Base-by-base conservation (phyloP, 2,113 vertebrate species). In the Upupa epops region DNA sequence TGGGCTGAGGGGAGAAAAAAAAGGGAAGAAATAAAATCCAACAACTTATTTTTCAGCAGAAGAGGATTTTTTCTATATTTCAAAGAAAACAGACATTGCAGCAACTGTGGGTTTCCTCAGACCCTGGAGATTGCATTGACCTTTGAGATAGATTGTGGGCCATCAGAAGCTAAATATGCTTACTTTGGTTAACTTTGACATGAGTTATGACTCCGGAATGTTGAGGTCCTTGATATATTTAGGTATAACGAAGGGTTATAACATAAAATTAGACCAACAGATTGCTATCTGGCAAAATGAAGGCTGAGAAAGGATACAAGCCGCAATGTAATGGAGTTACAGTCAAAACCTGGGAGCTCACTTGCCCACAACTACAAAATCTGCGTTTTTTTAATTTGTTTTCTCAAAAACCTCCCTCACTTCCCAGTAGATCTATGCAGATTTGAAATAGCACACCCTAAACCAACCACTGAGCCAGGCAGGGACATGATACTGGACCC, bases 201-300 rank as follows among this genome's bases (percentile, higher is more conserved):
- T 93, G 86, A 95, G 24, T 91, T 95, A 91, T 37, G 70, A 28
- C 70, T 65, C 72, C 88, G 93, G 80, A 94, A 94, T 93, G 83
- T 52, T 89, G 91, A 92, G 86, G 68, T 48, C 66, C 89, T 65
- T 93, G 91, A 91, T 95, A 81, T 96, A 95, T 95, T 95, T 96
- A 95, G 95, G 92, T 94, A 90, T 90, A 95, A 96, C 55, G 6
- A 94, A 89, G 0, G 7, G 59, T 49, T 96, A 21, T 86, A 94
- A 87, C 86, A 89, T 92, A 28, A 87, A 95, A 96, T 96, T 91
- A 95, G 90, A 91, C 68, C 90, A 40, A 42, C 75, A 73, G 63
- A 90, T 93, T 85, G 66, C 63, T 88, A 60, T 68, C 86, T 83
- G 72, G 83, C 42, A 64, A 49, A 82, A 75, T 12, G 84, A 54